A percentile compares a stretch with the other conserved stretches of the same genome.
These are phyloP conservation scores for Diceros bicornis DNA, from an alignment of 2,797 vertebrate genomes.

Conservation along the genomic window DNA sequence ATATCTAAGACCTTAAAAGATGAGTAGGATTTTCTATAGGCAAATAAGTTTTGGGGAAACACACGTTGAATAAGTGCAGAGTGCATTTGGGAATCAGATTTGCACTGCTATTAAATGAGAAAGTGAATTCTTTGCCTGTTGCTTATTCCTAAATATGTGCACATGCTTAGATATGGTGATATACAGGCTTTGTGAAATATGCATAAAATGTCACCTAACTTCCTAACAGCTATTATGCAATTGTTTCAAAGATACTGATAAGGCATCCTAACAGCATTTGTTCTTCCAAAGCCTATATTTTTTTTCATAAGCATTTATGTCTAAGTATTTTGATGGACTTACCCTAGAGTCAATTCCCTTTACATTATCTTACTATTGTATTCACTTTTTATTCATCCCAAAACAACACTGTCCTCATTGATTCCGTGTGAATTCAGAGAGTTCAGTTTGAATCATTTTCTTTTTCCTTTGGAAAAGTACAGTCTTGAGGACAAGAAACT, in stretches of 20 bases:
- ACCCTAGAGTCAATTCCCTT: background rate
- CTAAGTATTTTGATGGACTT: constrained; percentile 28
- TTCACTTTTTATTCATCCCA: background rate
- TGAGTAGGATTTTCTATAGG: background rate
- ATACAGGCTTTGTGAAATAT: background rate
- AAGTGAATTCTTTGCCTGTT: background rate
- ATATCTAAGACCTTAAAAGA: background rate
- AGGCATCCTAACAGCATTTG: background rate
- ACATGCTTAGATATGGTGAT: no score
- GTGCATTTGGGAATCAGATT: background rate
- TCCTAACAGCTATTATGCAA: background rate
- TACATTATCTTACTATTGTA: background rate
- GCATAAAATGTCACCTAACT: background rate
- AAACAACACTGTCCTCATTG: background rate
- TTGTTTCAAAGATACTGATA: background rate
- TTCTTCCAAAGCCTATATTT: background rate
- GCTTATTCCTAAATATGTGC: background rate
- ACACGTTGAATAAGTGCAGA: background rate
- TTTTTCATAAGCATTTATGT: background rate
- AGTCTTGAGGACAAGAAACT: background rate
- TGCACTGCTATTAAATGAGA: background rate
- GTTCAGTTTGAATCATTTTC: background rate
- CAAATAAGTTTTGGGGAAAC: background rate
- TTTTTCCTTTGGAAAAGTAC: background rate
- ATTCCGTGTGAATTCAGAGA: background rate